phyloP scores from a whole-genome alignment of 2,113 vertebrate species.

The Eclectus roratus region DNA sequence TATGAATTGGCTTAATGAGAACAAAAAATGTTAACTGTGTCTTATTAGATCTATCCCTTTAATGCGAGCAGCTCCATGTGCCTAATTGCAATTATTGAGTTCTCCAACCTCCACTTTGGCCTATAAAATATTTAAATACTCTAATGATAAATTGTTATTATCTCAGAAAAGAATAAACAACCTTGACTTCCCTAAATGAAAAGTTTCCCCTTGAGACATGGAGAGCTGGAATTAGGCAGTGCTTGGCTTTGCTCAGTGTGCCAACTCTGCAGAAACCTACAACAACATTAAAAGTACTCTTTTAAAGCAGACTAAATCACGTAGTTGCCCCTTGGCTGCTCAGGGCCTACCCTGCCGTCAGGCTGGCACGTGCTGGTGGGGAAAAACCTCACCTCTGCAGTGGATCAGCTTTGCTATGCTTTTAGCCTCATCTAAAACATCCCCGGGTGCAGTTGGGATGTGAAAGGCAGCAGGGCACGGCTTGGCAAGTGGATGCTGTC shows the following conservation, averaged over 20 bases:
- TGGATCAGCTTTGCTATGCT: neutral
- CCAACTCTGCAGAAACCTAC: neutral
- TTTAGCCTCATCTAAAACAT: neutral
- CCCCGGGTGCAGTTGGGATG: accelerated
- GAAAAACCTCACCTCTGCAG: neutral
- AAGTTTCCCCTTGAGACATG: neutral
- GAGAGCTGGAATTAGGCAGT: neutral
- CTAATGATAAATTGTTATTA: neutral
- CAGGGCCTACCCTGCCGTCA: neutral
- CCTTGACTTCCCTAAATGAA: neutral
- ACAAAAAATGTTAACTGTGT: neutral
- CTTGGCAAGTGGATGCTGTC: neutral
- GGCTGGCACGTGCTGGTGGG: accelerated
- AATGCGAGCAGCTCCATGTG: neutral
- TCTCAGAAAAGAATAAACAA: neutral
- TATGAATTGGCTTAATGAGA: neutral
- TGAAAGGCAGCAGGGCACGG: neutral
- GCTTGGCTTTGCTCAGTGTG: neutral
- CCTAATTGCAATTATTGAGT: neutral
- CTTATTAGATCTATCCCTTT: neutral
- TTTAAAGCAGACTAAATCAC: neutral
- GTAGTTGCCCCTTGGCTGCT: neutral
- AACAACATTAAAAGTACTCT: neutral
- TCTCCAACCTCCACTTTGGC: neutral
- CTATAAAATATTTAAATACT: neutral